phyloP scores from a whole-genome alignment of 1,140 invertebrate genomes.

The Dendroctonus valens region DNA sequence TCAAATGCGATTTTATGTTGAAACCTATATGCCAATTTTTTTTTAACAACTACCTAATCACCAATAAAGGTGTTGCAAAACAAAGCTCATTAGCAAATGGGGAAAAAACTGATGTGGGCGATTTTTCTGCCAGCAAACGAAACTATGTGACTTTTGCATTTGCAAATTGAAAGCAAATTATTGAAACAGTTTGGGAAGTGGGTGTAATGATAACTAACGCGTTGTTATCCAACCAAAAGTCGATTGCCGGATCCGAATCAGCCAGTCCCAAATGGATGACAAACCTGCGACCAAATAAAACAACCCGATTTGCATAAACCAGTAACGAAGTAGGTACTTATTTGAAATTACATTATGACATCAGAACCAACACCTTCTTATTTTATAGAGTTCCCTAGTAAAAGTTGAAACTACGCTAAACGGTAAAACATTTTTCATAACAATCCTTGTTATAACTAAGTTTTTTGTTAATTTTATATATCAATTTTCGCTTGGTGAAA shows the following conservation, averaged over 20 bases:
- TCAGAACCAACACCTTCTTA: slow-evolving; percentile 7
- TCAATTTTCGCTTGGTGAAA: too few relatives aligned
- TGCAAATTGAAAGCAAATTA: too few relatives aligned
- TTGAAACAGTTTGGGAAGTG: background rate
- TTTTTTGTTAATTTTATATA: background rate
- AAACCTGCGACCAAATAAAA: background rate
- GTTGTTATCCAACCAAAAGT: slow-evolving; percentile 4
- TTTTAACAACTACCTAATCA: too few relatives aligned
- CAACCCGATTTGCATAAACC: background rate
- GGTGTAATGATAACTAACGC: background rate
- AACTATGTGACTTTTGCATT: too few relatives aligned
- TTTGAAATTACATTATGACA: slow-evolving; percentile 5
- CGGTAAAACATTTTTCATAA: background rate
- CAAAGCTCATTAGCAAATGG: too few relatives aligned
- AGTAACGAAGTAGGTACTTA: background rate
- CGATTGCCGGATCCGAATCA: slow-evolving; percentile 2
- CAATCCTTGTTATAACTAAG: background rate
- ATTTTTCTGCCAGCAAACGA: too few relatives aligned
- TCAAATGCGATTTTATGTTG: too few relatives aligned
- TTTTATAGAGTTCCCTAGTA: background rate
- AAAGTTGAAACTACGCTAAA: background rate
- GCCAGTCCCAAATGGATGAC: slow-evolving; percentile 4
- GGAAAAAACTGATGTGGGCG: too few relatives aligned
- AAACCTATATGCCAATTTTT: too few relatives aligned
- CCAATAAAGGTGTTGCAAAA: too few relatives aligned